These are phyloP conservation scores for Uropsilus gracilis DNA, from an alignment of 2,113 vertebrate genomes.

Conservation along the genomic window DNA sequence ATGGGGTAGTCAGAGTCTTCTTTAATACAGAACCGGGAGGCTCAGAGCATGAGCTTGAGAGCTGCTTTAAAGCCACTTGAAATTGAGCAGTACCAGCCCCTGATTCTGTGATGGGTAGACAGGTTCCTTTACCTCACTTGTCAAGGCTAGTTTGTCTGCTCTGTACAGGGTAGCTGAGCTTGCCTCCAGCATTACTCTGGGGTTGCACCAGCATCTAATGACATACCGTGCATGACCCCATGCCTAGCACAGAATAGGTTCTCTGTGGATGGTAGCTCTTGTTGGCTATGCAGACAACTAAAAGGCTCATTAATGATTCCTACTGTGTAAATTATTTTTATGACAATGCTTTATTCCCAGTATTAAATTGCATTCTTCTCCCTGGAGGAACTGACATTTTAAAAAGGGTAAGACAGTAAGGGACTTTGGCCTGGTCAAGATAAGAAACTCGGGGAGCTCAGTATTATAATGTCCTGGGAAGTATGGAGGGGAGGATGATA, in stretches of 20 bases:
- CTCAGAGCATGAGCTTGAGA: not conserved
- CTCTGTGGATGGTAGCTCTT: not conserved
- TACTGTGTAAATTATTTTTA: not conserved
- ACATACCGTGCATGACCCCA: not conserved
- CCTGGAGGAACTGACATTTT: not conserved
- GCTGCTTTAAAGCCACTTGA: not conserved
- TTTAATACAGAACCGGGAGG: not conserved
- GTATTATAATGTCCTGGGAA: not conserved
- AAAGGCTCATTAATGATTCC: not conserved
- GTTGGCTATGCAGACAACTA: not conserved
- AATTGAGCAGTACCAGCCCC: not conserved
- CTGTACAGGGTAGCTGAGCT: not conserved
- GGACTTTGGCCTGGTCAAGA: not conserved
- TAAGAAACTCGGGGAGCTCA: not conserved
- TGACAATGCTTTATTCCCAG: not conserved
- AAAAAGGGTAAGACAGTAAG: not conserved
- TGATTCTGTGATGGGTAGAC: not conserved
- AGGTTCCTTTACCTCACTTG: not conserved
- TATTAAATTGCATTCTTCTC: not conserved
- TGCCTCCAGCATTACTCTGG: not conserved
- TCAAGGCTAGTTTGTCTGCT: slow-evolving; percentile 24
- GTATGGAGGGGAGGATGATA: not conserved
- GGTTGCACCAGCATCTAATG: not conserved
- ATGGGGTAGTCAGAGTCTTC: not conserved
- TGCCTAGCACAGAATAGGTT: not conserved